Base-by-base conservation (phyloP, 2,113 vertebrate species). In the Daubentonia madagascariensis region DNA sequence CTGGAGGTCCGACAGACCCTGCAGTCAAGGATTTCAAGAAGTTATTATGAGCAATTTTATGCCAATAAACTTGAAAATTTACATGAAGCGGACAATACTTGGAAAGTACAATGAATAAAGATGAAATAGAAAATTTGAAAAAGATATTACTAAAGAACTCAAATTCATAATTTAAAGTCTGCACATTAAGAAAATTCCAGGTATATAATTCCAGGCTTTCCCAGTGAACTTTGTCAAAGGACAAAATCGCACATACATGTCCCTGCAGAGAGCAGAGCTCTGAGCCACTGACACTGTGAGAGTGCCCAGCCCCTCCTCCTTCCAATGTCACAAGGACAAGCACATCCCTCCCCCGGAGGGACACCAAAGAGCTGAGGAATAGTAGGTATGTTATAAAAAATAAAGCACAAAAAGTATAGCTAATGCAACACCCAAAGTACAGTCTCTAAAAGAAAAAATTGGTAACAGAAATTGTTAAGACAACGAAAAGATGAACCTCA, bases 91-190 rank as follows among this genome's bases (percentile, higher is more conserved):
- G n/a, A 45, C 23, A 54, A 37, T 14, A 52, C n/a, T 67, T 40
- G 45, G 50, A 43, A 70, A 76, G 52, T 37, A 6, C 8, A 7
- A 76, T n/a, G n/a, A n/a, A n/a, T n/a, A n/a, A n/a, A 52, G 40
- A 88, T n/a, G 40, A 94, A 75, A 92, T 14, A 40, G 59, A 22
- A 57, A 80, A 45, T 45, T 43, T 13, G 37, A 54, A n/a, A 96
- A 32, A 50, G n/a, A 65, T 13, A 28, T 50, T 37, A 20, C 18
- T 32, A 18, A 65, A 45, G 81, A 72, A 63, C 17, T 17, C 3
- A 28, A 68, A 45, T 40, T 32, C 12, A 1, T 28, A 30, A 61
- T 70, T 79, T 79, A 28, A 59, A 35, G 11, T 35, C 40, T 7
- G 50, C 59, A 18, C 22, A 0, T 14, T 14, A 25, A 48, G 68